Evolutionary conservation across 2,888 invertebrate genomes (phyloP).

Genomic region (Vandiemenella viatica): DNA sequence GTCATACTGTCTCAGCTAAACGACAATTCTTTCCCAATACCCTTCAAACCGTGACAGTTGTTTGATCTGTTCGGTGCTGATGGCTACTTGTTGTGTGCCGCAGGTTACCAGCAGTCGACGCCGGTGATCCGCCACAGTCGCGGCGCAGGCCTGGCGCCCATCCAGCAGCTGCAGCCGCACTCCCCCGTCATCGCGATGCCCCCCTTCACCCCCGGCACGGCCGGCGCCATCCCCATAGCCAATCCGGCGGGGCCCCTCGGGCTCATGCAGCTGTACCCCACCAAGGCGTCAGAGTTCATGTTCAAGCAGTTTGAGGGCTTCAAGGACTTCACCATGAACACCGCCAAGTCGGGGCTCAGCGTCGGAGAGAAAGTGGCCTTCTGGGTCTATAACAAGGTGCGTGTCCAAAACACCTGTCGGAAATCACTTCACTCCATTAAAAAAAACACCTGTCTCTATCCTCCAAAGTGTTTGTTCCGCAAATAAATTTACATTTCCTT

Average conservation of each 20-base stretch:
- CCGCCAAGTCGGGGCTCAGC: conserved; percentile 62
- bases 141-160: conserved; percentile 24
- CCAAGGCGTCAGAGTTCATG: conserved; percentile 61
- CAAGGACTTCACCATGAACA: conserved; percentile 55
- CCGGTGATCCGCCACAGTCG: conserved; percentile 18
- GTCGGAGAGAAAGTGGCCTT: conserved; percentile 69
- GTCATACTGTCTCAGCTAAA: no score
- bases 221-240: conserved; percentile 19
- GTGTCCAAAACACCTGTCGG: no score
- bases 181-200: conserved; percentile 26
- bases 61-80: background rate
- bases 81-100: no score
- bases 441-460: no score
- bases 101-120: no score
- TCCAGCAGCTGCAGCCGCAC: conserved; percentile 26
- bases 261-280: conserved; percentile 34
- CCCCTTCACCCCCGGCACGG: conserved; percentile 28
- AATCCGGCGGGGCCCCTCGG: conserved; percentile 13
- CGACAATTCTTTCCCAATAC: no score
- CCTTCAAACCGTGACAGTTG: no score
- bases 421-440: no score
- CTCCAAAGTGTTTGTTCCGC: no score
- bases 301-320: conserved; percentile 63
- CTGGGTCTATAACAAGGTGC: conserved; percentile 59
- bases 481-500: no score